Base-by-base conservation (phyloP, 2,797 vertebrate species). In the Hippocampus kuda region DNA sequence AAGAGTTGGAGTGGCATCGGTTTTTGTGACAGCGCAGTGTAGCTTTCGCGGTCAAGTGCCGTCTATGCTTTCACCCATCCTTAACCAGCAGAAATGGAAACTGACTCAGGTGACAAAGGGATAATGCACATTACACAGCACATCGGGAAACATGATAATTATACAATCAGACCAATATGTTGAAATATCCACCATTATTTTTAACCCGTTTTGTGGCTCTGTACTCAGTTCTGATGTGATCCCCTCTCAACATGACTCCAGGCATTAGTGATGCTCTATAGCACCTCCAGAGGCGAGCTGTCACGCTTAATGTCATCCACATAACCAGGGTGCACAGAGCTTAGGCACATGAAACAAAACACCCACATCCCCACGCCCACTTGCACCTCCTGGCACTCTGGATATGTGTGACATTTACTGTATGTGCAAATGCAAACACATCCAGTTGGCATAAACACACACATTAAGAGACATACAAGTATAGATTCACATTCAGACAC, bases 231-330 rank as follows among this genome's bases (percentile, higher is more conserved):
- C 42, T 30, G 66, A 69, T 53, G 56, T 16, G 38, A 46, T 61
- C 20, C 38, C 26, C 16, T 66, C 10, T 59, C 24, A 60, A 41
- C 22, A 53, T 77, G 59, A 81, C 76, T 79, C 65, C 72, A 27
- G 81, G 79, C 71, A 57, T 62, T 38, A 66, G 70, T 60, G 76
- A 53, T 61, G 63, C 68, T 80, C 76, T 77, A 53, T 46, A 78
- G 78, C 81, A 79, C 76, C 76, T 83, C 84, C 78, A 82, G 68
- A 87, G 78, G 81, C 81, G 15, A 72, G 75, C 80, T 85, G 88
- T 88, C 87, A 87, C 86, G 85, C 84, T 83, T 71, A 79, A 79
- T 79, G 80, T 85, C 84, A 84, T 84, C 82, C 77, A 72, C 85
- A 82, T 86, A 87, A 88, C 86, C 84, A 79, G 51, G 71, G 76